Base-by-base conservation (phyloP, 2,888 invertebrate genomes). In the Chrysolina haemoptera region DNA sequence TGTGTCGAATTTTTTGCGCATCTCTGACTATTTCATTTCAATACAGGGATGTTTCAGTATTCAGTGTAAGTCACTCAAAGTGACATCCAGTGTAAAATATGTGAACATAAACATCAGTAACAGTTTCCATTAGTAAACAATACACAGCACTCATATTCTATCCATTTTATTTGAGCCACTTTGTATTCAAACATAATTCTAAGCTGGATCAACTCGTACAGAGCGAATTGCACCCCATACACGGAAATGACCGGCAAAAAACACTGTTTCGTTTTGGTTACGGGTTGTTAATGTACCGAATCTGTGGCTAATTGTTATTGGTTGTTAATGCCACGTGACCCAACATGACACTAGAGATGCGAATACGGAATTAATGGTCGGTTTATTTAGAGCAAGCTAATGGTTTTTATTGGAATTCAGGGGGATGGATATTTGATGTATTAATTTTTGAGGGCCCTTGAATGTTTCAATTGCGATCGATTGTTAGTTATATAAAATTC, bases 261-360 rank as follows among this genome's bases (percentile, higher is more conserved):
- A 83, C 80, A 78, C 82, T 79, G 79, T 81, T 84, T 83, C 84
- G 84, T 82, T 83, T 82, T 81, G 85, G 85, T 84, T 85, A 83
- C 85, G 83, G 85, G 84, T 83, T 84, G 85, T 87, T 87, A 87
- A 87, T 86, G 87, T 86, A 85, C 83, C 86, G 85, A 83, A 85
- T 84, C 87, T 86, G 86, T 87, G 84, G 85, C 87, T 87, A 87
- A 87, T 87, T 87, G 87, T 87, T 87, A 87, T 87, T 86, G 86
- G 86, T 84, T 86, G 85, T 86, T 86, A 86, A 86, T 72, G 87
- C 87, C 87, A 87, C 87, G 86, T 85, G 87, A 85, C 87, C 81
- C 71, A 48, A 72, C 81, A 82, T 79, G 84, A 83, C 83, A 84
- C 65, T 68, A 82, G 80, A 80, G 78, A 76, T 76, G 73, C 77